A percentile compares a stretch with the other conserved stretches of the same genome.
These are phyloP conservation scores for Moxostoma hubbsi DNA, from an alignment of 2,797 vertebrate genomes.

Conservation along the genomic window DNA sequence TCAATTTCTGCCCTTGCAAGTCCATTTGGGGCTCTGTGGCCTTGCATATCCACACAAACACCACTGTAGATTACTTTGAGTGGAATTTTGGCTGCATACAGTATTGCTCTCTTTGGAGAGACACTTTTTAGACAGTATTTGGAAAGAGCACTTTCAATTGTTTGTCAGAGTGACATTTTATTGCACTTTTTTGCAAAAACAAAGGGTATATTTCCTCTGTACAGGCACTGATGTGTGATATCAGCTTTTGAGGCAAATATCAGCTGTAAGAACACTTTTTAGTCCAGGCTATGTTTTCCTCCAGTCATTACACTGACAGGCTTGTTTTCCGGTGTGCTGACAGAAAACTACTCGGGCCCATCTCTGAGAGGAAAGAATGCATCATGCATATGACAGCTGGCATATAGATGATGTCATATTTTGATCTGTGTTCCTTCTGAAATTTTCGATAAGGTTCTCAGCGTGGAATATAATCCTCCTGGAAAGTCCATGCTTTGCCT, in stretches of 20 bases:
- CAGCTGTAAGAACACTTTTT: slow-evolving; percentile 42
- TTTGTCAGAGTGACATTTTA: slow-evolving; percentile 46
- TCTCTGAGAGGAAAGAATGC: slow-evolving; percentile 28
- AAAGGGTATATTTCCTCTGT: slow-evolving; percentile 35
- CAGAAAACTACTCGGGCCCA: not conserved
- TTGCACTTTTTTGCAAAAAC: slow-evolving; percentile 42
- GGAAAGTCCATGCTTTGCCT: not conserved
- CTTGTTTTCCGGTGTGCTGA: slow-evolving; percentile 42
- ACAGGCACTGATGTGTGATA: slow-evolving; percentile 27
- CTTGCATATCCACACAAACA: not conserved
- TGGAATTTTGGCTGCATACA: slow-evolving; percentile 26
- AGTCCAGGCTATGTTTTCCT: slow-evolving; percentile 37
- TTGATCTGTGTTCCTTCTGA: not conserved
- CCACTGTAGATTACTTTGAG: slow-evolving; percentile 24
- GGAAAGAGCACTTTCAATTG: slow-evolving; percentile 23
- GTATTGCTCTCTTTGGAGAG: slow-evolving; percentile 24
- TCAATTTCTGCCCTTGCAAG: slow-evolving; percentile 3
- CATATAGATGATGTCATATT: slow-evolving; percentile 32
- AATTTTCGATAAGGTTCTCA: not conserved
- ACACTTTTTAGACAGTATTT: slow-evolving; percentile 28
- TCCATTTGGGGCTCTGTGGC: slow-evolving; percentile 20
- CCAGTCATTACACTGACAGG: slow-evolving; percentile 29
- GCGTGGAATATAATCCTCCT: not conserved
- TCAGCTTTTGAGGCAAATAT: slow-evolving; percentile 40
- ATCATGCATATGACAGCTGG: slow-evolving; percentile 31